Evolutionary conservation across 1,140 invertebrate species (phyloP), one percentile per base, ranked within the genome.

Genomic region (Bombus balteatus): DNA sequence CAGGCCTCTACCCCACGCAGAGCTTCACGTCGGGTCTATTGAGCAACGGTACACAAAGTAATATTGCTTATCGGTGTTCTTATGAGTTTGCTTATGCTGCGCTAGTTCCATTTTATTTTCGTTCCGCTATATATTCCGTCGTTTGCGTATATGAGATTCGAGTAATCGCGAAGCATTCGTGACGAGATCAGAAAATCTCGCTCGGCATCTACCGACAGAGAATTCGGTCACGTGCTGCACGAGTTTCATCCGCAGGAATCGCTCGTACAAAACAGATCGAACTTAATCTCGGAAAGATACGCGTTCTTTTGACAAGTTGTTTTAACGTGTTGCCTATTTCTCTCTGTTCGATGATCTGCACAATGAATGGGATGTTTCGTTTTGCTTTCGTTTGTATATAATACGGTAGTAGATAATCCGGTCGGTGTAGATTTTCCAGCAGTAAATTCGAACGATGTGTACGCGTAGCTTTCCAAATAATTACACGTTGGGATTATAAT

Each of bases 41-140:
- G 90, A 95, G 94, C 95, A 95, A 95, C 94, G 95, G 95, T 95
- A 95, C 94, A 95, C 94, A 94, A 95, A 95, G 94, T 95, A 95
- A 95, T 95, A 94, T 85, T 94, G 86, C 76, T 93, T 93, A 94
- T 95, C 90, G 93, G 93, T 94, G 88, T 86, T 57, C 86, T 88
- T 88, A 68, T 86, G 72, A 68, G 76, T 83, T 62, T 75, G 71
- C 70, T 87, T 78, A 2, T 71, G 79, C 28, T 12, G 13, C 43
- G 25, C 25, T 22, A 22, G 25, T 18, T 70, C 18, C 41, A 28
- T 15, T 39, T 47, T 47, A 12, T 34, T 53, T 53, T 53, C 10
- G n/a, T 53, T 32, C 10, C 41, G 15, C 47, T 22, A 8, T 22
- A 22, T 47, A 47, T 47, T 47, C 15, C 47, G 47, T 0, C 41